phyloP scores from a whole-genome alignment of 1,140 invertebrate species.

The Drosophila cardini region DNA sequence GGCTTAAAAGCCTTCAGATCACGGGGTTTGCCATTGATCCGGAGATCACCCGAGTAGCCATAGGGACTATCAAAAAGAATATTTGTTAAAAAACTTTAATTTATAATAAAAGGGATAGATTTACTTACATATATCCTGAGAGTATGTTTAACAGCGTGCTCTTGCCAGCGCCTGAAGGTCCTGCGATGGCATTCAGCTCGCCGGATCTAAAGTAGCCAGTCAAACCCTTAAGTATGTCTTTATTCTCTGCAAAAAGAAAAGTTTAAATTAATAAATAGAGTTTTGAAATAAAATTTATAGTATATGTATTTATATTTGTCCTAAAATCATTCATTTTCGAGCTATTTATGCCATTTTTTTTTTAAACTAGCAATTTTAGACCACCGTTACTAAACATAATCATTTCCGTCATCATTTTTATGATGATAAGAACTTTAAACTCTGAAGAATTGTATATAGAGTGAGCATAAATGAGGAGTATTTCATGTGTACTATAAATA shows the following conservation, averaged over 20 bases:
- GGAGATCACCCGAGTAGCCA: slow-evolving; percentile 85
- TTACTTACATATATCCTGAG: slow-evolving; percentile 89
- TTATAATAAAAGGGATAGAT: slow-evolving; percentile 1
- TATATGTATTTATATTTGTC: no score
- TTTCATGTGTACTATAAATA: no score
- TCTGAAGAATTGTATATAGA: no score
- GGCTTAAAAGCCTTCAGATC: slow-evolving; percentile 91
- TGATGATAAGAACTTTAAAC: no score
- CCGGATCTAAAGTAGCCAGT: slow-evolving; percentile 86
- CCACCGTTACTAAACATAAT: no score
- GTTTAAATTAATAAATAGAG: slow-evolving; percentile 33
- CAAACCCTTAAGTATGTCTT: slow-evolving; percentile 86
- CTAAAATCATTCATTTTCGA: no score
- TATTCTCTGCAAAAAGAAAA: slow-evolving; percentile 84
- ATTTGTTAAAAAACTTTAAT: neutral
- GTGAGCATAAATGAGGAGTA: no score
- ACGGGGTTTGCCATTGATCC: slow-evolving; percentile 89
- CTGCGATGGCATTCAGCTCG: slow-evolving; percentile 90
- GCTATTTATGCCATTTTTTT: no score
- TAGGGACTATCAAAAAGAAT: slow-evolving; percentile 33
- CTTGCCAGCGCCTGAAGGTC: slow-evolving; percentile 95
- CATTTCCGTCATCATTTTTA: no score
- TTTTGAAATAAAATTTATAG: neutral
- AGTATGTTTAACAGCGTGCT: slow-evolving; percentile 92
- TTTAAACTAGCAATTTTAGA: no score